Evolutionary conservation across 2,888 invertebrate genomes (phyloP), one percentile per base, ranked within the genome.

Genomic region (Nephrotoma flavescens): DNA sequence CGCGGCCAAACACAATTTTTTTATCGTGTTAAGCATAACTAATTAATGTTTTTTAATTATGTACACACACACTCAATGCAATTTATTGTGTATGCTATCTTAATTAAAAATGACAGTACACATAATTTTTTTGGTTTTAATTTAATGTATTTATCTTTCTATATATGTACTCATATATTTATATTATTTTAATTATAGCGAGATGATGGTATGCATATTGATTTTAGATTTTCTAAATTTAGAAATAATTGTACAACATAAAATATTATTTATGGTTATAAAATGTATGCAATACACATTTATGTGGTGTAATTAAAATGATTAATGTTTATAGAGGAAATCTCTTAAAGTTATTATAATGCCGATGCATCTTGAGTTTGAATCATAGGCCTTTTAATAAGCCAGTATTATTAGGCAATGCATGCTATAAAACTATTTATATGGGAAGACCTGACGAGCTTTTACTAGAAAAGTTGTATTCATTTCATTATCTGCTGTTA

Each of bases 11-110:
- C 41, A 84, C n/a, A 84, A 9, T 31, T 71, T 84, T 71, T 84
- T 84, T 84, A 84, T 84, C 84, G 42, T 42, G 84, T 84, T 84
- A 84, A 84, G 42, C 84, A 84, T 84, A 84, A 84, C 84, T 84
- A 84, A 84, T 84, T 84, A 84, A 84, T 84, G 41, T 42, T 84
- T 84, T 31, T 84, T 84, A 84, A 83, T 83, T 83, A 83, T 83
- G 41, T 83, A 83, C 41, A 41, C 52, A 41, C 52, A 52, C 15
- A 52, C 15, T 41, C 83, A 83, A 84, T 84, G 42, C 84, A 84
- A 84, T 84, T 84, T 84, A 84, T 84, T 84, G 84, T 84, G 42
- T 84, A 71, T 71, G 31, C 31, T 84, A 84, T 84, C 84, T 84
- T 84, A 84, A 84, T 84, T 84, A 84, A 84, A 84, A 42, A 84